Evolutionary conservation across 2,113 vertebrate species (phyloP).

Genomic region (Holacanthus passer): DNA sequence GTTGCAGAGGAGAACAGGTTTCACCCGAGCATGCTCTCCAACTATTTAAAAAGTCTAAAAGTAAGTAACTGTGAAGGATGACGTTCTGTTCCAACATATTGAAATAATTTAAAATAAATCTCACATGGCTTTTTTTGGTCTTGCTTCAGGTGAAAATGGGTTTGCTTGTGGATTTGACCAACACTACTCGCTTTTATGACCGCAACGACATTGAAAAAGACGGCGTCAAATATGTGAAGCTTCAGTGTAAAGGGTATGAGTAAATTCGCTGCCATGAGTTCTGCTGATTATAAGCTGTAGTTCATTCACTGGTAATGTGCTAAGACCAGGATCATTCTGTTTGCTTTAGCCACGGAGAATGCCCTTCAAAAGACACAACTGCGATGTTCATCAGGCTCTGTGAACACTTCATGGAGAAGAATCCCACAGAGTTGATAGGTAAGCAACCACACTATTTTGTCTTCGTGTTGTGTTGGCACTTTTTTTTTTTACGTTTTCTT

Average conservation of each 20-base stretch:
- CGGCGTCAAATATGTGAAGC: conserved; percentile 94
- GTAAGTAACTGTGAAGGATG: conserved; percentile 77
- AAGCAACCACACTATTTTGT: conserved; percentile 19
- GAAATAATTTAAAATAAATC: not conserved
- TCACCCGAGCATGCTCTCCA: conserved; percentile 96
- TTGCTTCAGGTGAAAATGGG: conserved; percentile 95
- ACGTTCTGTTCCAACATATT: not conserved
- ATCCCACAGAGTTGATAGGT: conserved; percentile 95
- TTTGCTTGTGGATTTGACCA: conserved; percentile 95
- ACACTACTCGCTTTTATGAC: conserved; percentile 97
- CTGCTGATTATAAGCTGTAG: not conserved
- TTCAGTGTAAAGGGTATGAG: conserved; percentile 96
- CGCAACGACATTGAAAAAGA: conserved; percentile 96
- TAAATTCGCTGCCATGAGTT: not conserved
- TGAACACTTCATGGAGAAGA: conserved; percentile 93
- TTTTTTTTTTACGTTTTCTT: no score
- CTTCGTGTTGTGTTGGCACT: no score
- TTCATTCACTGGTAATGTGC: not conserved
- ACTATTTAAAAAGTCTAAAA: conserved; percentile 96
- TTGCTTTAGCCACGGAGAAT: conserved; percentile 91
- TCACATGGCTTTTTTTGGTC: not conserved
- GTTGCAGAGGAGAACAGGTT: conserved; percentile 96
- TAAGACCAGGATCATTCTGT: not conserved
- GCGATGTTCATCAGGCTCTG: conserved; percentile 92
- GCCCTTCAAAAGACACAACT: conserved; percentile 92